Conservation (phyloP, 2,113 vertebrate species). For the Syngnathus typhle region DNA sequence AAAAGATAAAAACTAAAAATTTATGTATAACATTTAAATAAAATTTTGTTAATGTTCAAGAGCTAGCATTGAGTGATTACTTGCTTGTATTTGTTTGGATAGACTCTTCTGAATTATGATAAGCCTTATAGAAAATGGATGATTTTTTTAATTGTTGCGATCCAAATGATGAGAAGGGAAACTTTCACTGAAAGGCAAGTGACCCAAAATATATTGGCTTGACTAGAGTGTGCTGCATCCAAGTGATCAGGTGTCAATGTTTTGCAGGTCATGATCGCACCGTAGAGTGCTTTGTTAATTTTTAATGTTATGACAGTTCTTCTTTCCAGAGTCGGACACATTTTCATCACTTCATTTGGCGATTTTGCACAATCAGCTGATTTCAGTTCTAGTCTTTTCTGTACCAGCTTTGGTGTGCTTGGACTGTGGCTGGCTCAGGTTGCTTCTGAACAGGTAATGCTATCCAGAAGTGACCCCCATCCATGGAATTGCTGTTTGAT, state of each 20-base stretch:
- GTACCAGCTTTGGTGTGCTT: conserved; percentile 37
- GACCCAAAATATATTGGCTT: not conserved
- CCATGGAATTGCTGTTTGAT: no score
- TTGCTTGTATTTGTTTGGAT: not conserved
- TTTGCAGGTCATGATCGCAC: conserved; percentile 25
- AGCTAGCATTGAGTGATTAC: not conserved
- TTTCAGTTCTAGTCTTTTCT: conserved; percentile 45
- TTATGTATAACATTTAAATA: conserved; percentile 82
- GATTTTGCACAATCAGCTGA: conserved; percentile 22
- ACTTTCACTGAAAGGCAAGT: not conserved
- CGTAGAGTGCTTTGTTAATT: conserved; percentile 52
- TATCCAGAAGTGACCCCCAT: not conserved
- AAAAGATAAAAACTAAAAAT: conserved; percentile 74
- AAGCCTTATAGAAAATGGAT: not conserved
- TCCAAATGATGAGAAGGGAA: not conserved
- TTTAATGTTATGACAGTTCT: conserved; percentile 50
- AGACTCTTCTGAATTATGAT: no score
- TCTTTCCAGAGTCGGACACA: conserved; percentile 5
- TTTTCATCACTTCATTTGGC: conserved; percentile 38
- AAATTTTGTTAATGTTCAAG: conserved; percentile 69
- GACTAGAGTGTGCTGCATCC: not conserved
- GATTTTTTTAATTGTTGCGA: not conserved
- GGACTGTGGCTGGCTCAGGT: conserved; percentile 45
- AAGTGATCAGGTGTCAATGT: conserved; percentile 38
- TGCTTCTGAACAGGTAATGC: conserved; percentile 35